Conservation (phyloP, 1,140 invertebrate genomes). For the Elymnias hypermnestra region DNA sequence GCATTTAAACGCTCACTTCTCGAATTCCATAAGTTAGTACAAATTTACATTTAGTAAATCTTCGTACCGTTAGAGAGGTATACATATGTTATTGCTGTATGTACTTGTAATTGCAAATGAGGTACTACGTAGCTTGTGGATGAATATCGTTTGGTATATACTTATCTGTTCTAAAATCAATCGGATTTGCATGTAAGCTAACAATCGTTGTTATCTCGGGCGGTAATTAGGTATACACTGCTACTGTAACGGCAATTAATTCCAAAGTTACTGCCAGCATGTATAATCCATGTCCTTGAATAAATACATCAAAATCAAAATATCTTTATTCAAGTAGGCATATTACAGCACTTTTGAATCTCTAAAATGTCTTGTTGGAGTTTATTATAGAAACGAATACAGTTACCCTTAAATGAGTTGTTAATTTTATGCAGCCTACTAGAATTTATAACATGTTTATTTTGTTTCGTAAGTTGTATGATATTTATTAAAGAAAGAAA, state of each 20-base stretch:
- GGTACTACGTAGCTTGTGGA: slow-evolving; percentile 12
- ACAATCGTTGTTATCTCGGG: slow-evolving; percentile 56
- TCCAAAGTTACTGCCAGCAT: slow-evolving; percentile 28
- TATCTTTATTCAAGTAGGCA: too few species aligned
- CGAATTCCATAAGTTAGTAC: slow-evolving; percentile 11
- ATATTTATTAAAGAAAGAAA: too few species aligned
- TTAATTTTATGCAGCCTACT: too few species aligned
- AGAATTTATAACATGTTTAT: too few species aligned
- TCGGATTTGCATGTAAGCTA: slow-evolving; percentile 56
- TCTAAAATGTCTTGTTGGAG: too few species aligned
- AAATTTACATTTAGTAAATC: slow-evolving; percentile 10
- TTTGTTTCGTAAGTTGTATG: too few species aligned
- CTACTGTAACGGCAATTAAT: slow-evolving; percentile 46
- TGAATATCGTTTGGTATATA: slow-evolving; percentile 25
- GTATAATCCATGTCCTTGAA: too few species aligned
- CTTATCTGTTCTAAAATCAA: slow-evolving; percentile 44
- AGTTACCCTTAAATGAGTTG: too few species aligned
- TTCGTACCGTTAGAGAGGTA: slow-evolving; percentile 11
- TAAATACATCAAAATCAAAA: too few species aligned
- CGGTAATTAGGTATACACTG: slow-evolving; percentile 64
- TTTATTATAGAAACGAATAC: too few species aligned
- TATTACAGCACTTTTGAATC: too few species aligned
- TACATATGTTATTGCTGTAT: slow-evolving; percentile 3
- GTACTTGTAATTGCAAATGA: slow-evolving; percentile 13
- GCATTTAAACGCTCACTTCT: slow-evolving; percentile 8